phyloP scores from a whole-genome alignment of 2,113 vertebrate species.

The Gulo gulo region DNA sequence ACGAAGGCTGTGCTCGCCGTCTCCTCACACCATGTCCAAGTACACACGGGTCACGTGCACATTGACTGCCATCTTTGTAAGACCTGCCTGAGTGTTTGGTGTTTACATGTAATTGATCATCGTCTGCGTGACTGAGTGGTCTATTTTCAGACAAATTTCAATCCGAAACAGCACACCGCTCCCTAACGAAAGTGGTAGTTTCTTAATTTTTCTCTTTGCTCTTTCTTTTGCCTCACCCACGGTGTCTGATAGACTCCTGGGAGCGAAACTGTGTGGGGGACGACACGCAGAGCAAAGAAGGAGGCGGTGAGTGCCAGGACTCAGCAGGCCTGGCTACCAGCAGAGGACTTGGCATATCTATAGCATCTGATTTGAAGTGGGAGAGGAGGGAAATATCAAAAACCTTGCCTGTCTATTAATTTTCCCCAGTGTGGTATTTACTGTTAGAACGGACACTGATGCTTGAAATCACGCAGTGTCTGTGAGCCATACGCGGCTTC shows the following conservation, averaged over 20 bases:
- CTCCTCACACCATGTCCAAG: background rate
- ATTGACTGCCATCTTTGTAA: background rate
- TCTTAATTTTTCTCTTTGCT: background rate
- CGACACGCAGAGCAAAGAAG: background rate
- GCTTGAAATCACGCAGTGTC: background rate
- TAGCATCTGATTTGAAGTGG: background rate
- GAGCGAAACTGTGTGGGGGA: background rate
- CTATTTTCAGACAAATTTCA: conserved; percentile 35
- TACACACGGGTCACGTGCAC: background rate
- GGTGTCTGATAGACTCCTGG: background rate
- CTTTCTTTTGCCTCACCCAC: background rate
- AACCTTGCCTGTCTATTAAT: background rate
- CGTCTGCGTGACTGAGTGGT: background rate
- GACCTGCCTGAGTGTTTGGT: background rate
- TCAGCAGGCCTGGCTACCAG: background rate
- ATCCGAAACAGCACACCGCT: background rate
- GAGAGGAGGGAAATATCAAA: background rate
- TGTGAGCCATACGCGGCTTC: background rate
- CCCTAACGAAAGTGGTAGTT: background rate
- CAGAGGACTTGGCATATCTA: background rate
- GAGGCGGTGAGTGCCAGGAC: background rate
- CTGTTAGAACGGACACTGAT: background rate
- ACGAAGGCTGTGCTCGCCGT: background rate
- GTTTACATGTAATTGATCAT: background rate
- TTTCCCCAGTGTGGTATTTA: background rate